Percentiles rank a stretch among this genome's conserved stretches.
Evolutionary conservation across 2,113 vertebrate species (phyloP).

Genomic region (Burhinus oedicnemus): DNA sequence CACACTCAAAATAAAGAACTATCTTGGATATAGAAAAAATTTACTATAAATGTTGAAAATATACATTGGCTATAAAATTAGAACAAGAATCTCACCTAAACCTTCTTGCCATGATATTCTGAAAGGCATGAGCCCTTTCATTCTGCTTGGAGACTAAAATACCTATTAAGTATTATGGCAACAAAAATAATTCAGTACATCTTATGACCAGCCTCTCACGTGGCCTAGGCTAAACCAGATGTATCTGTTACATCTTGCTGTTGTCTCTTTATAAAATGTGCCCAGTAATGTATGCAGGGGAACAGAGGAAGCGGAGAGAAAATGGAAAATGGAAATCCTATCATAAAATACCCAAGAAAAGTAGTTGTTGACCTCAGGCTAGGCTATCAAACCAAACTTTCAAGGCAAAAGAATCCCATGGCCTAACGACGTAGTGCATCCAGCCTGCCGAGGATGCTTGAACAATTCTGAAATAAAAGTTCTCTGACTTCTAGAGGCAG

Average conservation of each 20-base stretch:
- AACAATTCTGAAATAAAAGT: not conserved
- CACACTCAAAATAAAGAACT: not conserved
- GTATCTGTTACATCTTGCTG: fast-evolving
- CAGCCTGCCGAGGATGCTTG: not conserved
- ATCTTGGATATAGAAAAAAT: not conserved
- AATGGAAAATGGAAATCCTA: not conserved
- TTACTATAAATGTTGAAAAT: not conserved
- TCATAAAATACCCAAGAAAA: not conserved
- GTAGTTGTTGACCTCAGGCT: not conserved
- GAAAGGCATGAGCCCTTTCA: not conserved
- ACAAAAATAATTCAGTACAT: not conserved
- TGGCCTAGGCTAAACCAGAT: not conserved
- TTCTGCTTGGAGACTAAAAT: not conserved
- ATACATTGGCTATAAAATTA: not conserved
- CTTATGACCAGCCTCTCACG: not conserved
- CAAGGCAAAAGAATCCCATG: not conserved
- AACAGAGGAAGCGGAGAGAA: not conserved
- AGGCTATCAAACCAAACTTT: not conserved
- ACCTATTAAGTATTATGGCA: not conserved
- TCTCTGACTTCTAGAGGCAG: not conserved
- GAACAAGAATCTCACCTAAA: not conserved
- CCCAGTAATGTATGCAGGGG: not conserved
- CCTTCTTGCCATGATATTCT: not conserved
- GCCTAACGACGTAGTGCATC: not conserved
- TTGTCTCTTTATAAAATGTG: not conserved